Evolutionary conservation across 53 echinoderm and acorn worm genomes (phyloP), one percentile per base, ranked within the genome.

Genomic region (Temnopleurus reevesii): DNA sequence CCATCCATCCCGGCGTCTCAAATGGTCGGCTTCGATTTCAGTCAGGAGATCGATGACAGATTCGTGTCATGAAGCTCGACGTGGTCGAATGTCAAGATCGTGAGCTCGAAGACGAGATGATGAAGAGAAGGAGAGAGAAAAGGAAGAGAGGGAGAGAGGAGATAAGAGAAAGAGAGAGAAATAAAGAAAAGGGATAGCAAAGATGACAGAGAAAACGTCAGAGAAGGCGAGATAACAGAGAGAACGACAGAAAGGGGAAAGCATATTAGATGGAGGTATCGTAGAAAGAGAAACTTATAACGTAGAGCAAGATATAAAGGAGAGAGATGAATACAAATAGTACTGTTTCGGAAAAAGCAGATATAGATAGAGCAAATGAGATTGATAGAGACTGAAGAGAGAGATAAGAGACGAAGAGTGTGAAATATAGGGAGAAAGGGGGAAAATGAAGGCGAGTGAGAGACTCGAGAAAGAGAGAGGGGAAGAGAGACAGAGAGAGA

Each of bases 51-150:
- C 81, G 81, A 81, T 81, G 81, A 81, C 53, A 27, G 81, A 81
- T 51, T 53, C 81, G 53, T 81, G 49, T 51, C 81, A 51, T 81
- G 44, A 77, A 26, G 77, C 77, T 23, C 45, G 77, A 23, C 23
- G 19, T 77, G 77, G 44, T 43, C 44, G 77, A 77, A 77, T 77
- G 77, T 77, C 77, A 77, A 77, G 77, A 77, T 77, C 77, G 46
- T 77, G 45, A 17, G 57, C 63, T n/a, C 49, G 33, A 83, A 28
- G 29, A 83, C 34, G 57, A 17, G 57, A 25, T 55, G 83, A 46
- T 31, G 54, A 12, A 17, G 46, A 17, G 77, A 33, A 12, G 29
- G 77, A 3, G n/a, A 77, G 77, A 30, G 45, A 77, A 33, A 77
- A 9, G 29, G 35, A 77, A n/a, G 29, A 30, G 8, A n/a, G 29